Evolutionary conservation across 2,888 invertebrate genomes (phyloP).

Genomic region (Eupithecia centaureata): DNA sequence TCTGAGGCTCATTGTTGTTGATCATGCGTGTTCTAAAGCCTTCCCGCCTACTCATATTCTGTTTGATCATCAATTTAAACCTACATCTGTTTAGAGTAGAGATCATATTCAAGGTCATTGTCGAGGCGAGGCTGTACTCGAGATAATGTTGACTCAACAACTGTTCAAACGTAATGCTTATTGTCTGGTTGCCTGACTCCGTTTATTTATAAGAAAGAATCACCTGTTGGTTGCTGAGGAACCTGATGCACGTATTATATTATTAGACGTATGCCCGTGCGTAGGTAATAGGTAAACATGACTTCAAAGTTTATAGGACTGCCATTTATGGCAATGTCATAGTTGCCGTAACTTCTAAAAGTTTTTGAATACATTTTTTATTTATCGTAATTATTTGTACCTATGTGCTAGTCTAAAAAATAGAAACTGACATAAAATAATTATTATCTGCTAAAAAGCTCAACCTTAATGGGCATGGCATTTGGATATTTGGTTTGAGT

Average conservation of each 20-base stretch:
- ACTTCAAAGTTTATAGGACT: background rate
- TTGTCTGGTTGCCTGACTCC: background rate
- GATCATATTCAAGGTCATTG: constrained; percentile 32
- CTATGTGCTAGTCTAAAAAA: too few relatives aligned
- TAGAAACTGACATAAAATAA: too few relatives aligned
- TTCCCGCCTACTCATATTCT: constrained; percentile 20
- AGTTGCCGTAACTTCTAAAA: too few relatives aligned
- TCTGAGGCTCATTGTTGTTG: background rate
- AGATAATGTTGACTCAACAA: constrained; percentile 25
- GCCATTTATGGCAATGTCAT: too few relatives aligned
- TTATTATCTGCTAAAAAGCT: too few relatives aligned
- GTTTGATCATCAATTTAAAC: constrained; percentile 21
- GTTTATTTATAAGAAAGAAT: too few relatives aligned
- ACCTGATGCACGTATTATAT: background rate
- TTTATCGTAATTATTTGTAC: too few relatives aligned
- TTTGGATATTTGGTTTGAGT: too few relatives aligned
- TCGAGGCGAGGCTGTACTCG: constrained; percentile 18
- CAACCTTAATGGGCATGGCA: too few relatives aligned
- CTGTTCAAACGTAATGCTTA: background rate
- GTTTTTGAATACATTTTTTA: too few relatives aligned
- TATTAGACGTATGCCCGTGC: too few relatives aligned
- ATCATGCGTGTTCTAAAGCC: background rate
- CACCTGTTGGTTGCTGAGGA: constrained; percentile 1
- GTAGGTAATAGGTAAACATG: too few relatives aligned
- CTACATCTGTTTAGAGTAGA: constrained; percentile 14